Evolutionary conservation across 2,888 invertebrate species (phyloP).

Genomic region (Noctua pronuba): DNA sequence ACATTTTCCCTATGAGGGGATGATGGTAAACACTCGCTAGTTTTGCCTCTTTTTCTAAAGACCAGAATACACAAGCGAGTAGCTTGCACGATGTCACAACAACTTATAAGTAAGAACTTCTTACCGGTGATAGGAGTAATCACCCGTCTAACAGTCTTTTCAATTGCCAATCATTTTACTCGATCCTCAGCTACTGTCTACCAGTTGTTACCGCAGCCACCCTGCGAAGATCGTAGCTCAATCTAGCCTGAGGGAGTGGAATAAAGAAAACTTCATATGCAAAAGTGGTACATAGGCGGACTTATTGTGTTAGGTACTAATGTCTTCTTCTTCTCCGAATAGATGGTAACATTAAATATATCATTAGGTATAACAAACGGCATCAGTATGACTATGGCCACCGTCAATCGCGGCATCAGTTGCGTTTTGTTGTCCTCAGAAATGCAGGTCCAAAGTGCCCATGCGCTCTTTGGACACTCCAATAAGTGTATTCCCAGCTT

Average conservation of each 20-base stretch:
- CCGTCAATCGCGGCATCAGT: not conserved
- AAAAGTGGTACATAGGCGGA: too few relatives aligned
- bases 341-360: not conserved
- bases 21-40: conserved; percentile 6
- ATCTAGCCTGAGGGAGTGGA: too few relatives aligned
- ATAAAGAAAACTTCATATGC: not conserved
- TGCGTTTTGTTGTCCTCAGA: not conserved
- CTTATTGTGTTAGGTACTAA: not conserved
- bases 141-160: not conserved
- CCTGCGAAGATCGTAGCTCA: too few relatives aligned
- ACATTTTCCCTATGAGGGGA: conserved; percentile 17
- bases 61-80: not conserved
- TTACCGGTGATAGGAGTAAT: not conserved
- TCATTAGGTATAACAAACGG: not conserved
- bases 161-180: not conserved
- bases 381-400: too few relatives aligned
- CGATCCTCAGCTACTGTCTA: not conserved
- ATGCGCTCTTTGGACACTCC: not conserved
- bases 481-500: not conserved
- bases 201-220: not conserved
- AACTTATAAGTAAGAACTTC: not conserved
- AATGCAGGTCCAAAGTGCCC: not conserved
- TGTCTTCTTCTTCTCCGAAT: not conserved
- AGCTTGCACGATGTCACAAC: not conserved
- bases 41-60: not conserved